These are phyloP conservation scores for Masticophis lateralis DNA, from an alignment of 2,797 vertebrate genomes.

Conservation along the genomic window DNA sequence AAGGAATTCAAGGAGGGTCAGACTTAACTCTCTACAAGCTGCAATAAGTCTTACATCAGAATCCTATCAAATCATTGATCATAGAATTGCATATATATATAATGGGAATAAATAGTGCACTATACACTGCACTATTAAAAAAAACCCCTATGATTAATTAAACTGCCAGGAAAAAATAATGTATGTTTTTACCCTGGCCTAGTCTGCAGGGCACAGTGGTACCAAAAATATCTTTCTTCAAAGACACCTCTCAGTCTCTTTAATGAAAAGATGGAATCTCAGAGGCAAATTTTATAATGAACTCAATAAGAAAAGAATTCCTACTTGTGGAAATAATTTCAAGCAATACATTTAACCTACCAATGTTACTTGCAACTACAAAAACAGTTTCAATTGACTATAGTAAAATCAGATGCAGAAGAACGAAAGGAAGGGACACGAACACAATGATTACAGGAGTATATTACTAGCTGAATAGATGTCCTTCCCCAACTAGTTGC, in stretches of 20 bases:
- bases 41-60: not conserved
- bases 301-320: slow-evolving; percentile 18
- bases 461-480: slow-evolving; percentile 9
- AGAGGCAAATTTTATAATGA: slow-evolving; percentile 7
- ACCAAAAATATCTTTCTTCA: not conserved
- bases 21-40: not conserved
- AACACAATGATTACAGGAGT: slow-evolving; percentile 32
- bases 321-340: not conserved
- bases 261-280: slow-evolving; percentile 27
- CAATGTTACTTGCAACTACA: slow-evolving; percentile 30
- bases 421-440: not conserved
- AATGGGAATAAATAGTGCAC: not conserved
- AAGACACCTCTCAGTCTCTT: not conserved
- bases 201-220: not conserved
- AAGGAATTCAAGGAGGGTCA: not conserved
- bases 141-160: not conserved
- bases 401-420: slow-evolving; percentile 32
- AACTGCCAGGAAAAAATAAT: not conserved
- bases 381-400: slow-evolving; percentile 8
- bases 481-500: not conserved
- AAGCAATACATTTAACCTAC: not conserved
- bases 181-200: not conserved
- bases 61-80: not conserved
- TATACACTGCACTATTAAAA: too few relatives aligned
- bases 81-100: not conserved